Percentiles rank a stretch among this genome's conserved stretches.
Evolutionary conservation across 2,113 vertebrate species (phyloP).

Genomic region (Colistium nudipinnis): DNA sequence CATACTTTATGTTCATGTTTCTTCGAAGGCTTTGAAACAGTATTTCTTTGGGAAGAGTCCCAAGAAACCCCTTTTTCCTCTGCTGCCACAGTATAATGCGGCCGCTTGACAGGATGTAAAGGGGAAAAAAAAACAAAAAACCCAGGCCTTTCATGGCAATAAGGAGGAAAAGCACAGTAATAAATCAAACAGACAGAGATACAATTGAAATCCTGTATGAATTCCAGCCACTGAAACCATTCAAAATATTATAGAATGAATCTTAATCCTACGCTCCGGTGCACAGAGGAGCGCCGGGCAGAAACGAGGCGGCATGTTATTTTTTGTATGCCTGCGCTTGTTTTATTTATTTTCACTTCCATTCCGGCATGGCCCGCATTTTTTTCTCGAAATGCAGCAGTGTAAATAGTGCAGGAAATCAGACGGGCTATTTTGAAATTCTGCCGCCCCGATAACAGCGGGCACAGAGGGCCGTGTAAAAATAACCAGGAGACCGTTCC

Average conservation of each 20-base stretch:
- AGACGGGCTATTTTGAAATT: constrained; percentile 50
- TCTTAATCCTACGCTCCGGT: constrained; percentile 68
- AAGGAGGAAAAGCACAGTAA: constrained; percentile 60
- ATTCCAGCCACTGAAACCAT: constrained; percentile 67
- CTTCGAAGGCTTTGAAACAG: constrained; percentile 18
- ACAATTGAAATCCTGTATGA: constrained; percentile 75
- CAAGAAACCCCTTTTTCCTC: constrained; percentile 30
- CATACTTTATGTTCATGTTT: constrained; percentile 12
- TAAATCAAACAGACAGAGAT: constrained; percentile 81
- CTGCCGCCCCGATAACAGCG: constrained; percentile 32
- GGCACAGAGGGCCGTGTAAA: constrained; percentile 39
- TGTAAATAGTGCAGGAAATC: constrained; percentile 49
- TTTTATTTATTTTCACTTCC: constrained; percentile 63
- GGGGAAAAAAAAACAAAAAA: constrained; percentile 29
- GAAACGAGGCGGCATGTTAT: constrained; percentile 44
- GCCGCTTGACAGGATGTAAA: constrained; percentile 39
- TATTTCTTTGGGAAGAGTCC: constrained; percentile 34
- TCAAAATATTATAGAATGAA: constrained; percentile 75
- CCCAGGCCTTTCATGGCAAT: constrained; percentile 69
- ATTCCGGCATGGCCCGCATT: constrained; percentile 21
- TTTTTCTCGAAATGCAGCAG: constrained; percentile 28
- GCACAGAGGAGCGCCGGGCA: constrained; percentile 30
- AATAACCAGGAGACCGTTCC: constrained; percentile 34
- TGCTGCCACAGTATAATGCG: constrained; percentile 44
- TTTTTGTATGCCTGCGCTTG: constrained; percentile 38